phyloP scores from a whole-genome alignment of 2,888 invertebrate species.

The Apantesis nais region DNA sequence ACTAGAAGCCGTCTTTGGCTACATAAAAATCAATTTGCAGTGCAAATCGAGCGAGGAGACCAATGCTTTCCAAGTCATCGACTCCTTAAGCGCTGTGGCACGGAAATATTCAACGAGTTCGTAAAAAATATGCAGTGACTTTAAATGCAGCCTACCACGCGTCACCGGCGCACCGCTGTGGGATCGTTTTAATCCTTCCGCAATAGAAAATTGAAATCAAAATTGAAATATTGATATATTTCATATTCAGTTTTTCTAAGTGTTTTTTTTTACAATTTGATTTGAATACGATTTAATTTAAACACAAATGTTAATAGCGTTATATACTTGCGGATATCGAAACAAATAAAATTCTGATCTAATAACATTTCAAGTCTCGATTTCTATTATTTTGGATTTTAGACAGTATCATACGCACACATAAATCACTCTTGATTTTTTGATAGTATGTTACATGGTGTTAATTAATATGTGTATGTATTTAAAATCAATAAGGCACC shows the following conservation, averaged over 20 bases:
- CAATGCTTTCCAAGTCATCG: constrained; percentile 82
- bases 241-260: too few species aligned
- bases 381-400: neutral
- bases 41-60: constrained; percentile 81
- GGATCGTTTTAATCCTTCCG: neutral
- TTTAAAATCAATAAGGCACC: too few species aligned
- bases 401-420: neutral
- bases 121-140: constrained; percentile 58
- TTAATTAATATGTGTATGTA: too few species aligned
- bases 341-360: neutral
- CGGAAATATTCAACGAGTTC: constrained; percentile 75
- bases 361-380: neutral
- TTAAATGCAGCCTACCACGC: constrained; percentile 53
- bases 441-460: neutral
- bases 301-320: neutral
- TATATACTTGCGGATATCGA: neutral
- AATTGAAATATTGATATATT: neutral
- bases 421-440: neutral
- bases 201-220: neutral
- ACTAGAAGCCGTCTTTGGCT: constrained; percentile 48
- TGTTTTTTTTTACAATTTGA: neutral
- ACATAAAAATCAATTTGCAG: constrained; percentile 83
- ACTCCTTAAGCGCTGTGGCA: constrained; percentile 70
- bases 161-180: constrained; percentile 30
- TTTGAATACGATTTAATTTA: neutral